Conservation (phyloP, 2,797 vertebrate genomes). For the Ctenopoma kingsleyae region DNA sequence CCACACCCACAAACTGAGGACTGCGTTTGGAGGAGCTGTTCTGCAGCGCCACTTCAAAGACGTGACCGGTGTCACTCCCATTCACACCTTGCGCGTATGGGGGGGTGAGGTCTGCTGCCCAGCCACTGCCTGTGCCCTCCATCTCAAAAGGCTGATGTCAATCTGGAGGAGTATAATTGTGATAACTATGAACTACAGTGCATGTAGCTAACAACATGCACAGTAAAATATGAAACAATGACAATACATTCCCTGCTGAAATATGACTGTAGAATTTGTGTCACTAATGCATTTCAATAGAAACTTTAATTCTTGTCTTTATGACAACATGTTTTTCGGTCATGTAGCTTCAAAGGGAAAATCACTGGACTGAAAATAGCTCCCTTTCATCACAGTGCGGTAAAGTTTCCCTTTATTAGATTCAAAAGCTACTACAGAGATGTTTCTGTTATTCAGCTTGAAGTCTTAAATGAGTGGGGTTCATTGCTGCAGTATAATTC, state of each 20-base stretch:
- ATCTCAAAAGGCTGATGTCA: slow-evolving; percentile 58
- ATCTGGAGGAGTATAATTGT: slow-evolving; percentile 36
- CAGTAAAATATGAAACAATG: not conserved
- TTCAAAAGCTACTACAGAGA: not conserved
- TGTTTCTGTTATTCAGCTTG: not conserved
- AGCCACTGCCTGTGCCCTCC: slow-evolving; percentile 77
- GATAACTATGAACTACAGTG: not conserved
- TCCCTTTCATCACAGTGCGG: not conserved
- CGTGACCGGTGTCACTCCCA: slow-evolving; percentile 59
- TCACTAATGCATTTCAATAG: not conserved
- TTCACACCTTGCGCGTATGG: slow-evolving; percentile 40
- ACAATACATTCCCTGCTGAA: not conserved
- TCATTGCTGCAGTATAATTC: slow-evolving; percentile 1
- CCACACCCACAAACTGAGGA: slow-evolving; percentile 87
- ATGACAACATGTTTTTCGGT: not conserved
- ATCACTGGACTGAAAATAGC: not conserved
- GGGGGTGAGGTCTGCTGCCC: slow-evolving; percentile 60
- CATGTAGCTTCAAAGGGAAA: not conserved
- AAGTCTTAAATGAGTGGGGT: not conserved
- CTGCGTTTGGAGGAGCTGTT: slow-evolving; percentile 81
- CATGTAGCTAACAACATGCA: not conserved
- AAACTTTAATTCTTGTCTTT: not conserved
- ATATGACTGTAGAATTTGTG: not conserved
- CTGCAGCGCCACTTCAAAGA: slow-evolving; percentile 81
- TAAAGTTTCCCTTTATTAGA: not conserved